Evolutionary conservation across 2,113 vertebrate species (phyloP), one percentile per base, ranked within the genome.

Genomic region (Centropus bengalensis): DNA sequence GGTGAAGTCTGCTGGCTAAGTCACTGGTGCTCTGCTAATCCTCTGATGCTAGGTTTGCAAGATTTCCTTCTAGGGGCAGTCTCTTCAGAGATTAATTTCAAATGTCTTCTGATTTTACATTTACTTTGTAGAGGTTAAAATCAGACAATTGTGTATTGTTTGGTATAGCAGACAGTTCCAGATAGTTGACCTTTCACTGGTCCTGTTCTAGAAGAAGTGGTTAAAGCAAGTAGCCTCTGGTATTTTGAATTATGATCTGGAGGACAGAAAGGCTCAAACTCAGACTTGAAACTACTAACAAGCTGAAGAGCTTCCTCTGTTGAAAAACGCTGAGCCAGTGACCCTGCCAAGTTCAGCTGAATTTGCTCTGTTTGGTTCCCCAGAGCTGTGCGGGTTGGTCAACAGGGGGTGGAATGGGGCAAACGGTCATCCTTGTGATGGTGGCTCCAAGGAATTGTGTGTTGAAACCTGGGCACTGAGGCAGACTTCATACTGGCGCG

Each of bases 291-390:
- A 49, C 74, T 44, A 14, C 28, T 42, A 7, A 59, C 3, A 38
- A 28, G 9, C 52, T 67, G 69, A 58, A 52, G 73, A 86, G 49
- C 60, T 68, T 56, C 33, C 73, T 64, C 26, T 82, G 77, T 44
- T 88, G 81, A 77, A 18, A 32, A 36, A 15, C 21, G 32, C n/a
- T 26, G n/a, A 16, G 63, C 2, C n/a, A 33, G 42, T 36, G 40
- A 23, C 0, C 2, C 54, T 58, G 52, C 19, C 22, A 0, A 0
- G 1, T 54, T 66, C 56, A 79, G 67, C 36, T 8, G 63, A 33
- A 36, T 71, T 45, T 56, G 22, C 68, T 52, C 28, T 3, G 0
- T 42, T 51, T 33, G 22, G 27, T 68, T 88, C 49, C 64, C 30
- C 44, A 56, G 9, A 64, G 47, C 52, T 52, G 19, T 36, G 68